phyloP scores from a whole-genome alignment of 2,888 invertebrate species.

The Portevinia maculata region DNA sequence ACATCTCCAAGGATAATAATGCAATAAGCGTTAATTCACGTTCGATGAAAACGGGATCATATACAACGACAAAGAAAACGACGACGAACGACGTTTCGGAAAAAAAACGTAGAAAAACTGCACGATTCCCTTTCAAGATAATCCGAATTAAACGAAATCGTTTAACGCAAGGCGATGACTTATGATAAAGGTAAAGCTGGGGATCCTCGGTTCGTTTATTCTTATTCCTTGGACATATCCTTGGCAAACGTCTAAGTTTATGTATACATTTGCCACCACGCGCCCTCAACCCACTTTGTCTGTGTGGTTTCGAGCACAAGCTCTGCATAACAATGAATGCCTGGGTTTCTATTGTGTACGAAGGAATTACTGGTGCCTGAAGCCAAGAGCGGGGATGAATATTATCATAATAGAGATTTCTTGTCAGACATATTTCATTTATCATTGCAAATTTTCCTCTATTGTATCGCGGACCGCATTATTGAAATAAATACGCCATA shows the following conservation, averaged over 20 bases:
- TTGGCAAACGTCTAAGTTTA: constrained; percentile 63
- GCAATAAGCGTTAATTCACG: constrained; percentile 74
- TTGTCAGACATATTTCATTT: constrained; percentile 72
- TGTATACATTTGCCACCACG: constrained; percentile 41
- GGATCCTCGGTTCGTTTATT: constrained; percentile 61
- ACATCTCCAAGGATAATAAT: constrained; percentile 71
- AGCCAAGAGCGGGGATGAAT: constrained; percentile 37
- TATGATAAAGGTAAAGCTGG: constrained; percentile 69
- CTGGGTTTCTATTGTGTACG: constrained; percentile 48
- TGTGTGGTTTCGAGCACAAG: constrained; percentile 68
- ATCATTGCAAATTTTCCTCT: constrained; percentile 61
- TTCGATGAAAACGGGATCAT: constrained; percentile 62
- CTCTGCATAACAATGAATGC: constrained; percentile 70
- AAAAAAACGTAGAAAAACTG: constrained; percentile 55
- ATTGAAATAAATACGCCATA: constrained; percentile 53
- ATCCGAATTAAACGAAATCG: constrained; percentile 74
- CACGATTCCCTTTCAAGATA: constrained; percentile 49
- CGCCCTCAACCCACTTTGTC: constrained; percentile 42
- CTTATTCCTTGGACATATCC: constrained; percentile 60
- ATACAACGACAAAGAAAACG: constrained; percentile 33
- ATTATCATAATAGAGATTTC: constrained; percentile 72
- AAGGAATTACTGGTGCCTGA: constrained; percentile 46
- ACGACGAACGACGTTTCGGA: not conserved
- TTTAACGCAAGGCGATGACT: constrained; percentile 72
- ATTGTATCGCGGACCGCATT: constrained; percentile 15